These are phyloP conservation scores for Dreissena polymorpha DNA, from an alignment of 1,140 invertebrate genomes.

Conservation along the genomic window DNA sequence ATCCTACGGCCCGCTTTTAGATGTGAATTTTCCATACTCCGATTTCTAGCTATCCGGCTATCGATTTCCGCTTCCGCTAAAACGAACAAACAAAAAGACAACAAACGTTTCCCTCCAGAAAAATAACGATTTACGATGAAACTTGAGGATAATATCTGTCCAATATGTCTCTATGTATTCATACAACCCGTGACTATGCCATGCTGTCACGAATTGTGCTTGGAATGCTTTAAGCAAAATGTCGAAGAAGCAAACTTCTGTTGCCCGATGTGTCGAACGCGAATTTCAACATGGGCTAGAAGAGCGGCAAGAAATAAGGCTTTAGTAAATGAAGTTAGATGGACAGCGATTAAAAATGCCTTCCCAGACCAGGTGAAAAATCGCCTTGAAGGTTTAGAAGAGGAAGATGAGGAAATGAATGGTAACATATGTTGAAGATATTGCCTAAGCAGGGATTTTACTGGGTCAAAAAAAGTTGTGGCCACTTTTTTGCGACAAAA, in stretches of 20 bases:
- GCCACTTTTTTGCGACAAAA: no score
- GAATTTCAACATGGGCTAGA: conserved; percentile 89
- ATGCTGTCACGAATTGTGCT: conserved; percentile 88
- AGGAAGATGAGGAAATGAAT: conserved; percentile 71
- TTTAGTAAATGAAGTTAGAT: conserved; percentile 86
- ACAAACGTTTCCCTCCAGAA: neutral
- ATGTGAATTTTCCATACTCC: no score
- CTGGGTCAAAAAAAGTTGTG: no score
- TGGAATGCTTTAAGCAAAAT: conserved; percentile 87
- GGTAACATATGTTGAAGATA: conserved; percentile 10
- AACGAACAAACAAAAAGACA: conserved; percentile 5
- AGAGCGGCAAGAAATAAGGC: conserved; percentile 85
- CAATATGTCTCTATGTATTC: conserved; percentile 87
- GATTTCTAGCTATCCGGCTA: no score
- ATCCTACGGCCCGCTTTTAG: no score
- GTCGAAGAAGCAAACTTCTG: conserved; percentile 87
- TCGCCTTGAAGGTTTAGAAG: conserved; percentile 84
- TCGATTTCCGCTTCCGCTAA: neutral
- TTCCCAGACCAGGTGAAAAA: conserved; percentile 85
- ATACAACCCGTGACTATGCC: conserved; percentile 90
- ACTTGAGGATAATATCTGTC: conserved; percentile 84
- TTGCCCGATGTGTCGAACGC: conserved; percentile 88
- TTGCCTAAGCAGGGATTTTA: no score
- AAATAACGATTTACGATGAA: conserved; percentile 27
- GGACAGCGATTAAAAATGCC: conserved; percentile 85